phyloP scores from a whole-genome alignment of 2,113 vertebrate genomes.

The Irena cyanogastra region DNA sequence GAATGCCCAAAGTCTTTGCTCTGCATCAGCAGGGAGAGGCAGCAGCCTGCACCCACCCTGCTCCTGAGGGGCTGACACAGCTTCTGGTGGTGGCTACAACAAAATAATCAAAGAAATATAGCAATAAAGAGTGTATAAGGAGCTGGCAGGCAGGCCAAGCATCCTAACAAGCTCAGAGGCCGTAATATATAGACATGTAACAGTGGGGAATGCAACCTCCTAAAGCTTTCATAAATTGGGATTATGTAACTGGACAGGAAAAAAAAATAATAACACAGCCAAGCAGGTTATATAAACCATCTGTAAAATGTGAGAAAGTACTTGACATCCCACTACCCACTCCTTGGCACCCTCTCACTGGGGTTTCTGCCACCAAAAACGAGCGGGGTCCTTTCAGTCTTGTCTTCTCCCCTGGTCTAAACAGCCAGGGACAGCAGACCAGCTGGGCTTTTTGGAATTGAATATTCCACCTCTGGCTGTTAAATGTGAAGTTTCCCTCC shows the following conservation, averaged over 20 bases:
- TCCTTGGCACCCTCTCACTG: not conserved
- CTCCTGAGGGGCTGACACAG: not conserved
- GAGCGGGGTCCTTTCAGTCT: not conserved
- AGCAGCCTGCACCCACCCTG: not conserved
- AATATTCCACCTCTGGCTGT: not conserved
- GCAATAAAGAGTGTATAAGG: not conserved
- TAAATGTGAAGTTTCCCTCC: not conserved
- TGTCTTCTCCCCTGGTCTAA: not conserved
- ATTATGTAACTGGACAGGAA: not conserved
- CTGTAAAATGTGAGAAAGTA: slow-evolving; percentile 22
- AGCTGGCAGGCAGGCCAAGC: not conserved
- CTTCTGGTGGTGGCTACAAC: not conserved
- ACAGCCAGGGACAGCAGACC: not conserved
- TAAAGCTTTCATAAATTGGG: not conserved
- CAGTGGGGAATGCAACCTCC: not conserved
- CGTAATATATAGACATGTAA: rapidly evolving
- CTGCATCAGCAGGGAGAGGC: not conserved
- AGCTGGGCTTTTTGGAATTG: not conserved
- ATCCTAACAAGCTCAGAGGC: not conserved
- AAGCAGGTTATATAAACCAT: slow-evolving; percentile 39
- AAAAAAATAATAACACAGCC: not conserved
- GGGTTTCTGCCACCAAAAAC: not conserved
- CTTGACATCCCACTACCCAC: slow-evolving; percentile 45
- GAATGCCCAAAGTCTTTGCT: not conserved
- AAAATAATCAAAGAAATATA: not conserved